phyloP scores from a whole-genome alignment of 92 coral and sea anemone genomes.

The Nematostella vectensis region DNA sequence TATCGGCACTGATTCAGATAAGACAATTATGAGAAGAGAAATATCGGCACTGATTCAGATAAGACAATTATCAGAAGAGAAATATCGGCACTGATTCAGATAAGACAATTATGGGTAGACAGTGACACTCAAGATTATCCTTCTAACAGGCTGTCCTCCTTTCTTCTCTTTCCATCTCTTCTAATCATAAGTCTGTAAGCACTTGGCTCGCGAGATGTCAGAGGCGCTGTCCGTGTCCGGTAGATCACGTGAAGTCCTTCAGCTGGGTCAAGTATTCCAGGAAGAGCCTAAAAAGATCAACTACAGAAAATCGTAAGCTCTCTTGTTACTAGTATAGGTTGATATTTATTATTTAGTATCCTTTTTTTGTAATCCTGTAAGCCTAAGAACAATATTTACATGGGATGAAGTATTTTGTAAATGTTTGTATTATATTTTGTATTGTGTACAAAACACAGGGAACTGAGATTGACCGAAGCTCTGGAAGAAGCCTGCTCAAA shows the following conservation, averaged over 20 bases:
- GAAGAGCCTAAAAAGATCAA: constrained; percentile 62
- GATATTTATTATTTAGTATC: not conserved
- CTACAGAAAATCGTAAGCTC: constrained; percentile 83
- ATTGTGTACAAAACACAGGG: too few species aligned
- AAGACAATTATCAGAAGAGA: too few species aligned
- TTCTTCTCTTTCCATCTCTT: too few species aligned
- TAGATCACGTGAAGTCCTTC: constrained; percentile 66
- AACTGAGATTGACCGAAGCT: constrained; percentile 77
- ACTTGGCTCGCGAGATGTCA: constrained; percentile 63
- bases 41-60: too few species aligned
- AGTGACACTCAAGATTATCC: too few species aligned
- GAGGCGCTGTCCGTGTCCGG: constrained; percentile 74
- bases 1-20: too few species aligned
- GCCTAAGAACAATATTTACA: not conserved
- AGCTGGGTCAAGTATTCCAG: constrained; percentile 82
- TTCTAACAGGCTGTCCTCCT: too few species aligned
- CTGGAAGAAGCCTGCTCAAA: constrained; percentile 85
- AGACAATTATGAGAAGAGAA: too few species aligned
- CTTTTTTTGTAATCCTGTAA: not conserved
- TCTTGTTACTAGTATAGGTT: not conserved
- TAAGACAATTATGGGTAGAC: too few species aligned
- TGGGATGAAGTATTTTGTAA: too few species aligned
- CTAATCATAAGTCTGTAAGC: constrained; percentile 98
- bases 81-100: too few species aligned
- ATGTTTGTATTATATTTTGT: too few species aligned